Conservation (phyloP, 1,140 invertebrate genomes). For the Drosophila auraria region DNA sequence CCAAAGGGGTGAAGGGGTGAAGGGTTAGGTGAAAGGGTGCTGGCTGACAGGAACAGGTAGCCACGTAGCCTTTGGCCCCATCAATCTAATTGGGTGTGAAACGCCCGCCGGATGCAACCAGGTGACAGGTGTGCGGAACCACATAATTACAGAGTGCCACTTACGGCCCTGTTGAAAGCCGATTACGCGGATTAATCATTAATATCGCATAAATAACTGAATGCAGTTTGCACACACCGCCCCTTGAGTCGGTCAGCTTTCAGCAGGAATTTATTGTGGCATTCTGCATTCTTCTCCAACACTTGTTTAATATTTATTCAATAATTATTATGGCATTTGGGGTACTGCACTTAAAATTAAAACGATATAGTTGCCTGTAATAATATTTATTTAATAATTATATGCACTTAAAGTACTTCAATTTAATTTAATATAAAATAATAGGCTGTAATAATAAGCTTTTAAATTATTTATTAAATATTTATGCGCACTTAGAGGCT, state of each 20-base stretch:
- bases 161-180: not conserved
- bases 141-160: constrained; percentile 6
- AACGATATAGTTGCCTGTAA: no score
- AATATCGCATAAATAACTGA: not conserved
- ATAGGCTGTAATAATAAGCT: no score
- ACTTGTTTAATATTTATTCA: no score
- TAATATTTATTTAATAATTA: no score
- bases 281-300: no score
- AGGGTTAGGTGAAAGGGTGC: not conserved
- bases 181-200: constrained; percentile 11
- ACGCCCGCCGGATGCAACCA: constrained; percentile 12
- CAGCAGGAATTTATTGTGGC: no score
- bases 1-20: not conserved
- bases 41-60: constrained; percentile 9
- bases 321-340: no score
- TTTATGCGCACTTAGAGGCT: no score
- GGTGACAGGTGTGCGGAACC: constrained; percentile 1
- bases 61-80: constrained; percentile 17
- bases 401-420: no score
- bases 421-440: no score
- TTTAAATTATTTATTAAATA: no score
- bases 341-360: no score
- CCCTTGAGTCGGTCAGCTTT: not conserved
- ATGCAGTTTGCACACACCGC: not conserved
- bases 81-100: constrained; percentile 68